Evolutionary conservation across 2,888 invertebrate species (phyloP), one percentile per base, ranked within the genome.

Genomic region (Yponomeuta malinellus): DNA sequence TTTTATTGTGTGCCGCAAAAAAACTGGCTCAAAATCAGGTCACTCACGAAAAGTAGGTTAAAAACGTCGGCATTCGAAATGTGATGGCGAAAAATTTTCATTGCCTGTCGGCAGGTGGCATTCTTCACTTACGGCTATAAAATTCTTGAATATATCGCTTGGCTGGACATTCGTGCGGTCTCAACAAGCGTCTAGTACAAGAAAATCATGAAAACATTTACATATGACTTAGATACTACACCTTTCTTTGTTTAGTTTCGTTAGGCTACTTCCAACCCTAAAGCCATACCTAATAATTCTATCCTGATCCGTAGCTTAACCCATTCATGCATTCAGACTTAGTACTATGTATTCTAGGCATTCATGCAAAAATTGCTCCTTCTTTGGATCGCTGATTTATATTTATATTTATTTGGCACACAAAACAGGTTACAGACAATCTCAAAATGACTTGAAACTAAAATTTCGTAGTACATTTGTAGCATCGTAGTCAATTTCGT

Each of bases 21-120:
- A 43, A 43, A 59, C 52, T 15, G 52, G 12, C 15, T 72, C 72
- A 76, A 72, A 80, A 79, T 79, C 75, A 71, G 80, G 77, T 77
- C 78, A 73, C 72, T 77, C 74, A 78, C 74, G 71, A 76, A 81
- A 85, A 84, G 76, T 86, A 77, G 86, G 87, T 85, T 86, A 84
- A 79, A 79, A 78, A 77, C 74, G 73, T 73, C 73, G 75, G 74
- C 74, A 79, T 78, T 82, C 74, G 76, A 76, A 76, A 78, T 78
- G 80, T 82, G 78, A 76, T 75, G 77, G 75, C 78, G 78, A 81
- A 82, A 78, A 77, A 74, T 73, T 72, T 72, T 72, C 71, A 74
- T 67, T 59, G 15, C 52, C 52, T 12, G 52, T 59, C 52, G 70
- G 73, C 76, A 79, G 70, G 74, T 72, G 75, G 81, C 83, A 83